Conservation (phyloP, 2,888 invertebrate species). For the Drosophila birchii region DNA sequence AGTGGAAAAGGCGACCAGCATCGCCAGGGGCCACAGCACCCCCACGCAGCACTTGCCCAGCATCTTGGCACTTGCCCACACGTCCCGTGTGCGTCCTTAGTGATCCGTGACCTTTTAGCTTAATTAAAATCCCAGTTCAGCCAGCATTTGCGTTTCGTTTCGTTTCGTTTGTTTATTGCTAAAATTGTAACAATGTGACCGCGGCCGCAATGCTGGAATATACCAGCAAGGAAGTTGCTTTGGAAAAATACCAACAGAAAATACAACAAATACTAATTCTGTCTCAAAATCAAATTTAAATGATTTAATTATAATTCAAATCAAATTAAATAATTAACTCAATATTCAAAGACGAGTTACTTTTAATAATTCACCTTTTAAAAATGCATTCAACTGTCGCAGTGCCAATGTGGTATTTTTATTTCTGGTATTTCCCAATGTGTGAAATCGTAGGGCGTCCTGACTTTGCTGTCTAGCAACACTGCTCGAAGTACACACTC, state of each 20-base stretch:
- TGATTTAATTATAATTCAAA: background rate
- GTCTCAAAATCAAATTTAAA: fast-evolving
- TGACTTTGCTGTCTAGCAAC: background rate
- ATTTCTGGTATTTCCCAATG: background rate
- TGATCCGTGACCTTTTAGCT: slow-evolving; percentile 8
- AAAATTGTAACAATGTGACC: slow-evolving; percentile 11
- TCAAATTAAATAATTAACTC: too few species aligned
- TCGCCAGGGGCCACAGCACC: slow-evolving; percentile 23
- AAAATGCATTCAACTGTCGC: too few species aligned
- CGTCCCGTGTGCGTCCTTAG: slow-evolving; percentile 16
- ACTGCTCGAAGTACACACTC: slow-evolving; percentile 38
- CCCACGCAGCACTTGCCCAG: slow-evolving; percentile 53
- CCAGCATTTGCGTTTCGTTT: slow-evolving; percentile 19
- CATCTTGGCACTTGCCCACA: slow-evolving; percentile 45
- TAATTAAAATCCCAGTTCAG: slow-evolving; percentile 7
- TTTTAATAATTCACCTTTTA: background rate
- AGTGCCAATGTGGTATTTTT: background rate
- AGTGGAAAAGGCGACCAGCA: slow-evolving; percentile 33
- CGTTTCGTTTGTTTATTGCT: slow-evolving; percentile 27
- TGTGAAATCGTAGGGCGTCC: background rate
- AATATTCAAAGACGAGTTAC: background rate
- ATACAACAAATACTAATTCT: background rate
- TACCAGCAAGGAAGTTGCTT: background rate
- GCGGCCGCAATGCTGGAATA: background rate
- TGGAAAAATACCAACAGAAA: background rate